These are phyloP conservation scores for Ara ararauna DNA, from an alignment of 2,797 vertebrate species.

Conservation along the genomic window DNA sequence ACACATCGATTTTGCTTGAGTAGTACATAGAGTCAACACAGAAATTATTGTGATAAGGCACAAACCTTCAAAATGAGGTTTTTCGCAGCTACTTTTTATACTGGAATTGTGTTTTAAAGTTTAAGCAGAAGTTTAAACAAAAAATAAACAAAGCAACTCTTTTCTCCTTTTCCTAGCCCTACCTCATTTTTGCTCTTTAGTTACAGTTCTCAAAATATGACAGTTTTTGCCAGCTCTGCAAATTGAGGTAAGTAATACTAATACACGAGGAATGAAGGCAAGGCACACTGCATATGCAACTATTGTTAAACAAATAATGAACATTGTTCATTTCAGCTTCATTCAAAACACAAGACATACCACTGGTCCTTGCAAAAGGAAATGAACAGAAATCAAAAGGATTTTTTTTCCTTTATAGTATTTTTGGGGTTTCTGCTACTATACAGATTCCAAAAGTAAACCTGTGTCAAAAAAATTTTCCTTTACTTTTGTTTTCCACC, in stretches of 20 bases:
- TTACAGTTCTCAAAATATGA: slow-evolving; percentile 15
- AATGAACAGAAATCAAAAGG: background rate
- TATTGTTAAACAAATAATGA: background rate
- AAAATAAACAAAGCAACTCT: background rate
- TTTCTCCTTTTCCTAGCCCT: background rate
- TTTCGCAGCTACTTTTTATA: background rate
- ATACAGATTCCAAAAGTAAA: background rate
- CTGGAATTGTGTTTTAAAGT: background rate
- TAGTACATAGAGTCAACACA: background rate
- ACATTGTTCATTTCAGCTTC: background rate
- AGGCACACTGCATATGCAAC: background rate
- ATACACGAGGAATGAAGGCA: background rate
- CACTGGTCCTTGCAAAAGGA: background rate
- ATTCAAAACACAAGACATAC: background rate
- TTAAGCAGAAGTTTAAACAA: background rate
- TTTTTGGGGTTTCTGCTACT: background rate
- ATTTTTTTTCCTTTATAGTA: background rate
- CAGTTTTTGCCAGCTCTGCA: slow-evolving; percentile 29
- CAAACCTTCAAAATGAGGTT: background rate
- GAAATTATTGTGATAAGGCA: slow-evolving; percentile 11
- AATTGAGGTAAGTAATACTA: background rate
- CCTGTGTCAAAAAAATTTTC: background rate
- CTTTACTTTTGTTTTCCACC: background rate
- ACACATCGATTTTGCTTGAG: slow-evolving; percentile 3
- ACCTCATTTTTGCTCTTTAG: background rate